phyloP scores from a whole-genome alignment of 2,797 vertebrate genomes.

The Tragopan temminckii region DNA sequence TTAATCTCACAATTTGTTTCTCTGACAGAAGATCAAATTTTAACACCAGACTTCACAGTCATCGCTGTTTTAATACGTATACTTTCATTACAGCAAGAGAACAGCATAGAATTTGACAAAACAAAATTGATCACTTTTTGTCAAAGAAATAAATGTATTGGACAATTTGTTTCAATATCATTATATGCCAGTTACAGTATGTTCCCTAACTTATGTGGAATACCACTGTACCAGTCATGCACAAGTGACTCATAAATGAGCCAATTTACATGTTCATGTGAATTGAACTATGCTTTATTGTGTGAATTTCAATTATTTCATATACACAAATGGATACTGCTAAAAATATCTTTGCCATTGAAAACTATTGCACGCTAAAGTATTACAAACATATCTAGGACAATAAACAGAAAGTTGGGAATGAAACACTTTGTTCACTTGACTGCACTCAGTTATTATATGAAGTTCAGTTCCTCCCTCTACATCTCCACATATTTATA shows the following conservation, averaged over 20 bases:
- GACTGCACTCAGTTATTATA: neutral
- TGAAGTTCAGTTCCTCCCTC: neutral
- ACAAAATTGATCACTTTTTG: slow-evolving; percentile 41
- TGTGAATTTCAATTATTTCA: neutral
- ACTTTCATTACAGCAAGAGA: slow-evolving; percentile 13
- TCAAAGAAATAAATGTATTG: slow-evolving; percentile 10
- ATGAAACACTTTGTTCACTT: neutral
- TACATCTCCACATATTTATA: neutral
- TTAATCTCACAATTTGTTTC: slow-evolving; percentile 48
- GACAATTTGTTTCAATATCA: slow-evolving; percentile 29
- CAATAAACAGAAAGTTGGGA: neutral
- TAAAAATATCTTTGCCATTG: neutral
- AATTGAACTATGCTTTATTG: slow-evolving; percentile 22
- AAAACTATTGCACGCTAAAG: neutral
- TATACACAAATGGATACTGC: neutral
- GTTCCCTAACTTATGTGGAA: slow-evolving; percentile 12
- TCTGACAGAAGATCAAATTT: slow-evolving; percentile 64
- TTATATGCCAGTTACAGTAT: neutral
- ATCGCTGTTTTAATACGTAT: neutral
- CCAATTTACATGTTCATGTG: slow-evolving; percentile 44
- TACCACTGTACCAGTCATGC: neutral
- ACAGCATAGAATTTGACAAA: slow-evolving; percentile 17
- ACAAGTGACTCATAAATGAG: slow-evolving; percentile 46
- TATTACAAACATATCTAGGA: neutral
- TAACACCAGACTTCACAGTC: slow-evolving; percentile 18